phyloP scores from a whole-genome alignment of 2,113 vertebrate species.

The Cyprinodon brontotheroides region DNA sequence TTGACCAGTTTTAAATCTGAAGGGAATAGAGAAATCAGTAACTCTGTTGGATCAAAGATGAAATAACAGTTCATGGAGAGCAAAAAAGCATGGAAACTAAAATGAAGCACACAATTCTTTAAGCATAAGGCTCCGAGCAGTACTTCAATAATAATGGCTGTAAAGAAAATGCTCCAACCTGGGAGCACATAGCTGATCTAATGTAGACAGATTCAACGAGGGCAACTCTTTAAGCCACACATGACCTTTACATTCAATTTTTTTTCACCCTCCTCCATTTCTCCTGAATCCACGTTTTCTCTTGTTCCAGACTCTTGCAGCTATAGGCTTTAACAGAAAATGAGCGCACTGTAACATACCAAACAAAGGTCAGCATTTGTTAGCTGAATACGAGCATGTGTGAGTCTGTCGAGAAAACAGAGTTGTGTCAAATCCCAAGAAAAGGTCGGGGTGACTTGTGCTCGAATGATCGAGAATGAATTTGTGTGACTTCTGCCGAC shows the following conservation, averaged over 20 bases:
- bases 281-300: slow-evolving; percentile 37
- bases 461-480: slow-evolving; percentile 43
- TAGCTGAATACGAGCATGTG: slow-evolving; percentile 22
- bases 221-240: slow-evolving; percentile 40
- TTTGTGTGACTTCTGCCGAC: slow-evolving; percentile 11
- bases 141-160: slow-evolving; percentile 50
- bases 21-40: slow-evolving; percentile 33
- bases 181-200: slow-evolving; percentile 29
- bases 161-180: slow-evolving; percentile 32
- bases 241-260: slow-evolving; percentile 62
- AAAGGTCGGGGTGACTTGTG: slow-evolving; percentile 66
- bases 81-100: slow-evolving; percentile 22
- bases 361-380: slow-evolving; percentile 72
- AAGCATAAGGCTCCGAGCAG: slow-evolving; percentile 37
- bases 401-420: slow-evolving; percentile 39
- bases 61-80: slow-evolving; percentile 14
- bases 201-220: slow-evolving; percentile 23
- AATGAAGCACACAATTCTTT: slow-evolving; percentile 37
- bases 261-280: background rate
- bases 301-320: slow-evolving; percentile 50
- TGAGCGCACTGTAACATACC: slow-evolving; percentile 67
- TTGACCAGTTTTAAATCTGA: slow-evolving; percentile 49
- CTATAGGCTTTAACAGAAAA: slow-evolving; percentile 65
- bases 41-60: slow-evolving; percentile 3
- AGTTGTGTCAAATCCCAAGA: slow-evolving; percentile 48